A percentile compares a stretch with the other conserved stretches of the same genome.
Evolutionary conservation across 2,797 vertebrate species (phyloP).

Genomic region (Steatocranus sp.): DNA sequence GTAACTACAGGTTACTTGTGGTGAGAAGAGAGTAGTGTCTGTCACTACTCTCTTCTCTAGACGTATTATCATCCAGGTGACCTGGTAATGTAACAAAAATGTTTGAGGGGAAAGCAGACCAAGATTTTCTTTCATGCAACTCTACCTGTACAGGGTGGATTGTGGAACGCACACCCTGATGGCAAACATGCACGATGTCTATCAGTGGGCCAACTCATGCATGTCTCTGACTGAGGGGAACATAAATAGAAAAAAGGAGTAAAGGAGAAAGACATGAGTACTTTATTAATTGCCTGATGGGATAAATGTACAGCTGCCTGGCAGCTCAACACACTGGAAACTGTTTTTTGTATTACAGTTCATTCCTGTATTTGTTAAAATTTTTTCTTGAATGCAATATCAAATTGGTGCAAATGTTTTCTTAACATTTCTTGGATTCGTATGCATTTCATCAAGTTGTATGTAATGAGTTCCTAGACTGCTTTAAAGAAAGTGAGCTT

Average conservation of each 20-base stretch:
- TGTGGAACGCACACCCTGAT: neutral
- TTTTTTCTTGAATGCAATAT: neutral
- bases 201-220: neutral
- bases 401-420: neutral
- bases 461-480: neutral
- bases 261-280: neutral
- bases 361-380: neutral
- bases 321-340: neutral
- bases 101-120: neutral
- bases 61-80: neutral
- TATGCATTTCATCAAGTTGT: neutral
- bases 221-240: neutral
- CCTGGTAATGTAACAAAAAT: slow-evolving; percentile 5
- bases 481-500: neutral
- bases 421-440: neutral
- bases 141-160: slow-evolving; percentile 5
- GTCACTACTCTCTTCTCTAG: neutral
- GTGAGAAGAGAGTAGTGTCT: too few relatives aligned
- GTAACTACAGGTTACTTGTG: neutral
- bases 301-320: neutral
- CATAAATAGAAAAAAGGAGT: neutral
- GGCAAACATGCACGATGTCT: neutral
- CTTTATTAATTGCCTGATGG: neutral
- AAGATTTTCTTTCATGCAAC: slow-evolving; percentile 15
- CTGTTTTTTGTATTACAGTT: neutral